Conservation (phyloP, 1,140 invertebrate genomes). For the Druon quercuslanigerum region DNA sequence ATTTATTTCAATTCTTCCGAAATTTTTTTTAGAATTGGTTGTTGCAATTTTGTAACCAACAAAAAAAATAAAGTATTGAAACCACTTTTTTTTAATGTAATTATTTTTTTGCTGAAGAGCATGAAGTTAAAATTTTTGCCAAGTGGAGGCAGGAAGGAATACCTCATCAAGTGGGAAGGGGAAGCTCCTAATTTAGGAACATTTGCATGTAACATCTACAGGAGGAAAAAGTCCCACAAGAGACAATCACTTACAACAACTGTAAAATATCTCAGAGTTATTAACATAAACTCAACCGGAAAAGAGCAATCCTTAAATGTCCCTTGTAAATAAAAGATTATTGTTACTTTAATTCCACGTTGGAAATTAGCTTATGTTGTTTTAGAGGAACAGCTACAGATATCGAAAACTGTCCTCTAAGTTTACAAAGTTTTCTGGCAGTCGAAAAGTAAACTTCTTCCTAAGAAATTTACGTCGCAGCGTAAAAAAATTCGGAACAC, state of each 20-base stretch:
- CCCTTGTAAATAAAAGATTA: neutral
- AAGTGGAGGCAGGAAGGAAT: conserved; percentile 1
- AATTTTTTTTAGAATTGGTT: no score
- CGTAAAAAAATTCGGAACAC: conserved; percentile 31
- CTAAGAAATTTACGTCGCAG: conserved; percentile 29
- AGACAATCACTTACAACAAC: conserved; percentile 6
- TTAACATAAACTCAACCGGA: conserved; percentile 9
- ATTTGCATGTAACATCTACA: conserved; percentile 22
- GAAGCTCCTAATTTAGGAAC: neutral
- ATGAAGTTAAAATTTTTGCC: neutral
- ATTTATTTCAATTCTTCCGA: no score
- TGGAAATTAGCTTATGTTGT: conserved; percentile 16
- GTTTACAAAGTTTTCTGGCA: conserved; percentile 10
- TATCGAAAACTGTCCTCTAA: conserved; percentile 16
- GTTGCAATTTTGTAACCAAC: no score
- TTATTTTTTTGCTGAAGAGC: neutral
- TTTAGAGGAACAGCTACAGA: neutral
- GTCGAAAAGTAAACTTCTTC: conserved; percentile 24
- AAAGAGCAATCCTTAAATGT: conserved; percentile 17
- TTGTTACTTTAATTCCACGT: neutral
- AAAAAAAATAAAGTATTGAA: neutral
- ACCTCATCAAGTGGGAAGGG: neutral
- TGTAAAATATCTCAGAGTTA: conserved; percentile 10
- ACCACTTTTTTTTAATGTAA: neutral
- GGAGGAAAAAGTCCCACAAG: neutral